Conservation (phyloP, 2,113 vertebrate genomes). For the Entosphenus tridentatus region DNA sequence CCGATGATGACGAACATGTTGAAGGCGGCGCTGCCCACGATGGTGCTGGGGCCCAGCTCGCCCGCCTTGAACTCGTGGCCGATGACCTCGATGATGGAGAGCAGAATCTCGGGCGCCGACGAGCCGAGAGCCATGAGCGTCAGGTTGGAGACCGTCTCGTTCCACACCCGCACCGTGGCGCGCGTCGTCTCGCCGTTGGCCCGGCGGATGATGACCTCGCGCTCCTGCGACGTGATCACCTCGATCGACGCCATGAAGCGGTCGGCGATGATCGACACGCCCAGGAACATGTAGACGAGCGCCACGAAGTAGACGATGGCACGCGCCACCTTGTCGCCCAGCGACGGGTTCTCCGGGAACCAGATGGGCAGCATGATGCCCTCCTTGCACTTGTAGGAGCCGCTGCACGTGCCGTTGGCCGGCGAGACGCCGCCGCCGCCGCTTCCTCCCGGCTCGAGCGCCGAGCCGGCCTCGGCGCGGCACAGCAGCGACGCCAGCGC, state of each 20-base stretch:
- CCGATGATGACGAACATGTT: slow-evolving; percentile 98
- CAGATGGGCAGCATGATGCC: slow-evolving; percentile 95
- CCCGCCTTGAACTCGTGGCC: slow-evolving; percentile 71
- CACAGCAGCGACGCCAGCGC: slow-evolving; percentile 46
- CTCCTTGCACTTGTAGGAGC: slow-evolving; percentile 46
- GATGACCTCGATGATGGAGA: slow-evolving; percentile 85
- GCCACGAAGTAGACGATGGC: slow-evolving; percentile 98
- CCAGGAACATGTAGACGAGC: slow-evolving; percentile 96
- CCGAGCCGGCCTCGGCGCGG: slow-evolving; percentile 40
- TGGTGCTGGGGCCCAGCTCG: slow-evolving; percentile 72
- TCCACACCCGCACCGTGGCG: slow-evolving; percentile 78
- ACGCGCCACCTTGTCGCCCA: slow-evolving; percentile 92
- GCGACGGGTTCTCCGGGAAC: slow-evolving; percentile 93
- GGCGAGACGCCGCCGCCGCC: slow-evolving; percentile 29
- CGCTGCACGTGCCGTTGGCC: slow-evolving; percentile 51
- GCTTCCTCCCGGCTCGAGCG: slow-evolving; percentile 12
- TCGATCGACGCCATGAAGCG: slow-evolving; percentile 98
- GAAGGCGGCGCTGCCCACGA: slow-evolving; percentile 89
- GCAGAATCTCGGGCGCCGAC: slow-evolving; percentile 78
- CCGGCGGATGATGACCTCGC: slow-evolving; percentile 70
- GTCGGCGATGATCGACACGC: slow-evolving; percentile 91
- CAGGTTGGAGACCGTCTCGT: slow-evolving; percentile 90
- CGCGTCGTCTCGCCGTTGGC: slow-evolving; percentile 84
- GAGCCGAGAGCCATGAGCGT: slow-evolving; percentile 95
- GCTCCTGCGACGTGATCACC: slow-evolving; percentile 92